Percentiles rank a stretch among this genome's conserved stretches.
phyloP scores from a whole-genome alignment of 1,140 invertebrate species.

The Pentalonia nigronervosa region DNA sequence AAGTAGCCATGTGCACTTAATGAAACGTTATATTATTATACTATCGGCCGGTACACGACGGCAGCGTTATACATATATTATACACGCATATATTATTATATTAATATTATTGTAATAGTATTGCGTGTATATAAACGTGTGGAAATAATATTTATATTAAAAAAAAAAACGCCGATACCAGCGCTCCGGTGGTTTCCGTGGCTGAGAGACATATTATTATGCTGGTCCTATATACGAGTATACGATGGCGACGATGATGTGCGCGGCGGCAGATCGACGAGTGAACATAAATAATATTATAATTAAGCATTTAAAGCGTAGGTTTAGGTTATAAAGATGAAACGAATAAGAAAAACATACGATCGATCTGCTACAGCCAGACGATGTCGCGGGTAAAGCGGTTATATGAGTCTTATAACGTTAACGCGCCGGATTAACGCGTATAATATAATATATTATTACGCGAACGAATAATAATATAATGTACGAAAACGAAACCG shows the following conservation, averaged over 20 bases:
- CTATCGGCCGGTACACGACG: background rate
- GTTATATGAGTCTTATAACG: background rate
- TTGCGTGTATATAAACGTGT: background rate
- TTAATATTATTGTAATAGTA: background rate
- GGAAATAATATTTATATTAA: slow-evolving; percentile 12
- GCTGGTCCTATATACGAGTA: background rate
- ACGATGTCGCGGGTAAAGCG: background rate
- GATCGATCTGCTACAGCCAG: background rate
- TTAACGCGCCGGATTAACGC: background rate
- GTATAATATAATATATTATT: background rate
- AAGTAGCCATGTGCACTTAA: background rate
- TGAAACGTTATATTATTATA: background rate
- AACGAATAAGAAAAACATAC: background rate
- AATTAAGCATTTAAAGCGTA: background rate
- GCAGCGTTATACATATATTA: background rate
- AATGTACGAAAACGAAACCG: background rate
- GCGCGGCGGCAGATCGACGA: background rate
- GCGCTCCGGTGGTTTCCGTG: background rate
- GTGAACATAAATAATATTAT: background rate
- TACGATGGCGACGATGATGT: background rate
- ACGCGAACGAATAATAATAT: background rate
- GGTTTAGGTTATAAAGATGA: background rate
- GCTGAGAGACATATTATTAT: background rate
- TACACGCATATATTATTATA: background rate
- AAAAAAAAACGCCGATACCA: background rate